phyloP scores from a whole-genome alignment of 2,113 vertebrate genomes.

The Forbesichthys agassizii region DNA sequence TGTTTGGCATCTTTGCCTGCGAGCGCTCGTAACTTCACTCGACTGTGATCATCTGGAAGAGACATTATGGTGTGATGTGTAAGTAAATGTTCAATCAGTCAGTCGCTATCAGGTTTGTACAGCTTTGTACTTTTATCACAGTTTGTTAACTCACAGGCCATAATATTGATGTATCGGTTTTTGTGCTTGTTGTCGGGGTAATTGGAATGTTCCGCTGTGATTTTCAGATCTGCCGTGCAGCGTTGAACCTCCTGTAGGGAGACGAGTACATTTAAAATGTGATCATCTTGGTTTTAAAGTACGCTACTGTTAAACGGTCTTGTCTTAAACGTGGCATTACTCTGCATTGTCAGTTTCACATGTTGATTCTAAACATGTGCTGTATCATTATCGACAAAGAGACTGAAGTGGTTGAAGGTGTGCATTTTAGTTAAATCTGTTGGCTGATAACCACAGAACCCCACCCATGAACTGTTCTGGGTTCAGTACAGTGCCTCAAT shows the following conservation, averaged over 20 bases:
- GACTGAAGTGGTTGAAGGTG: too few species aligned
- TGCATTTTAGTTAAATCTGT: too few species aligned
- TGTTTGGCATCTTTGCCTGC: slow-evolving; percentile 98
- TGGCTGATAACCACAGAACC: too few species aligned
- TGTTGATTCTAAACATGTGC: too few species aligned
- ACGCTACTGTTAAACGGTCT: too few species aligned
- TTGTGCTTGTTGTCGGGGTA: slow-evolving; percentile 99
- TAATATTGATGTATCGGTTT: slow-evolving; percentile 99
- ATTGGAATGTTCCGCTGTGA: slow-evolving; percentile 98
- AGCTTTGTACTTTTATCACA: slow-evolving; percentile 15
- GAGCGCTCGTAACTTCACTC: slow-evolving; percentile 94
- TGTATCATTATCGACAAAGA: too few species aligned
- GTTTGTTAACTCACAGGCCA: slow-evolving; percentile 89
- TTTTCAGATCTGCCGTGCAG: slow-evolving; percentile 93
- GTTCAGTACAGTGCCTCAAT: too few species aligned
- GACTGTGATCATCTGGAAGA: slow-evolving; percentile 93
- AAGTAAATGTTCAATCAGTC: neutral
- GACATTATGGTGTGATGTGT: slow-evolving; percentile 15
- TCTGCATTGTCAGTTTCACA: too few species aligned
- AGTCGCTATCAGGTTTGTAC: slow-evolving; percentile 34
- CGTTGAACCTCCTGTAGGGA: slow-evolving; percentile 91
- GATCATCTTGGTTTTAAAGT: too few species aligned
- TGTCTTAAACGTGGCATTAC: too few species aligned
- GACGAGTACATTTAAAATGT: neutral
- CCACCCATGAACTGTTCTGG: too few species aligned